Percentiles rank a stretch among this genome's conserved stretches.
Evolutionary conservation across 2,888 invertebrate species (phyloP).

Genomic region (Melangyna quadrimaculata): DNA sequence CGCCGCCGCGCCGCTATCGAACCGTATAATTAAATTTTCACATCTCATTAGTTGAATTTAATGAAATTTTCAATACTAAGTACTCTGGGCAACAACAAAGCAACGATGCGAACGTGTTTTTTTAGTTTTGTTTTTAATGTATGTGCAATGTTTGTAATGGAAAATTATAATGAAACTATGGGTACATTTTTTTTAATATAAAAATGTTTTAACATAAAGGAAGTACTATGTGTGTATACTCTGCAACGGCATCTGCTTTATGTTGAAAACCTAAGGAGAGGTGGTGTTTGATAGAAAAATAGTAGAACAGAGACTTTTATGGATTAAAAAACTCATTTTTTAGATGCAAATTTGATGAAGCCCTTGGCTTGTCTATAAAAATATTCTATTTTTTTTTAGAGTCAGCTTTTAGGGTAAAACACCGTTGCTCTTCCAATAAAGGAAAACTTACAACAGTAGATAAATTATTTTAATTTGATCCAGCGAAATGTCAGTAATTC

Average conservation of each 20-base stretch:
- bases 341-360: neutral
- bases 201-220: neutral
- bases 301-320: neutral
- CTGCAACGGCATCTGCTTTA: neutral
- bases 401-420: neutral
- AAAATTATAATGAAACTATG: slow-evolving; percentile 19
- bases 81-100: slow-evolving; percentile 35
- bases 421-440: neutral
- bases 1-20: slow-evolving; percentile 38
- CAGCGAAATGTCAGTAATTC: no score
- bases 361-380: neutral
- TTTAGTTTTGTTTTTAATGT: neutral
- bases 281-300: neutral
- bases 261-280: neutral
- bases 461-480: no score
- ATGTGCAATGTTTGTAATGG: slow-evolving; percentile 20
- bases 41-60: slow-evolving; percentile 70
- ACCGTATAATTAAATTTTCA: slow-evolving; percentile 71
- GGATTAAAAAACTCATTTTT: neutral
- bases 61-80: slow-evolving; percentile 65
- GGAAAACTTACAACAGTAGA: no score
- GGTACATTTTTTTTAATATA: neutral
- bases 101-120: slow-evolving; percentile 1
- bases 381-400: neutral
- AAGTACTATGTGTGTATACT: neutral